A percentile compares a stretch with the other conserved stretches of the same genome.
Conservation (phyloP, 2,888 invertebrate genomes). For the Drosophila limbata region DNA sequence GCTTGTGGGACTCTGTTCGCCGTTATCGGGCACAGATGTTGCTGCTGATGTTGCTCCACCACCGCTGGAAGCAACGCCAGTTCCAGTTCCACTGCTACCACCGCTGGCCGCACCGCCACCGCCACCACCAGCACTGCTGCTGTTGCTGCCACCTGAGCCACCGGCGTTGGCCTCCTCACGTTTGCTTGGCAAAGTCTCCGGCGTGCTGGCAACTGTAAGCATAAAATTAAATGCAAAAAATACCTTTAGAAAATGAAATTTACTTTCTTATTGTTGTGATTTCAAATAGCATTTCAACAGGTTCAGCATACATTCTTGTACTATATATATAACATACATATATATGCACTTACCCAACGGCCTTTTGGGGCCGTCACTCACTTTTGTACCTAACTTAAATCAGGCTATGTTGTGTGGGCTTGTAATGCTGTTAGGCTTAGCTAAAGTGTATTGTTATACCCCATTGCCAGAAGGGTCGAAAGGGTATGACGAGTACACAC, state of each 20-base stretch:
- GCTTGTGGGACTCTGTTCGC: constrained; percentile 61
- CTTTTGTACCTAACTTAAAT: constrained; percentile 36
- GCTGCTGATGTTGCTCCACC: constrained; percentile 23
- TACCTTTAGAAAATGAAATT: constrained; percentile 37
- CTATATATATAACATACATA: not conserved
- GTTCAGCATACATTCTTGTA: constrained; percentile 19
- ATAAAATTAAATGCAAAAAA: constrained; percentile 57
- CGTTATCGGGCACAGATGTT: constrained; percentile 51
- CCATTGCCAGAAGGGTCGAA: constrained; percentile 33
- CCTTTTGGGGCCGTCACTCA: not conserved
- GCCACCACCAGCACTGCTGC: constrained; percentile 21
- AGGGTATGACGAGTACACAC: constrained; percentile 26
- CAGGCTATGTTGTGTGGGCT: constrained; percentile 16
- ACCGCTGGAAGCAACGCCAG: constrained; percentile 35
- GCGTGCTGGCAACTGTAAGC: constrained; percentile 93
- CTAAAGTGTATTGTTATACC: constrained; percentile 53
- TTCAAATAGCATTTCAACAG: constrained; percentile 38
- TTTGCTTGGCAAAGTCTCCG: constrained; percentile 88
- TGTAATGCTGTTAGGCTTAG: constrained; percentile 49
- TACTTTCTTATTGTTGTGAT: constrained; percentile 11
- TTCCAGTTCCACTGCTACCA: constrained; percentile 33
- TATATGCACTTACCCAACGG: constrained; percentile 1
- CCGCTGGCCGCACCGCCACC: constrained; percentile 34
- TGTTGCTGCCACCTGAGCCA: constrained; percentile 40
- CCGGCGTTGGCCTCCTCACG: constrained; percentile 86